Evolutionary conservation across 2,797 vertebrate species (phyloP).

Genomic region (Erithacus rubecula): DNA sequence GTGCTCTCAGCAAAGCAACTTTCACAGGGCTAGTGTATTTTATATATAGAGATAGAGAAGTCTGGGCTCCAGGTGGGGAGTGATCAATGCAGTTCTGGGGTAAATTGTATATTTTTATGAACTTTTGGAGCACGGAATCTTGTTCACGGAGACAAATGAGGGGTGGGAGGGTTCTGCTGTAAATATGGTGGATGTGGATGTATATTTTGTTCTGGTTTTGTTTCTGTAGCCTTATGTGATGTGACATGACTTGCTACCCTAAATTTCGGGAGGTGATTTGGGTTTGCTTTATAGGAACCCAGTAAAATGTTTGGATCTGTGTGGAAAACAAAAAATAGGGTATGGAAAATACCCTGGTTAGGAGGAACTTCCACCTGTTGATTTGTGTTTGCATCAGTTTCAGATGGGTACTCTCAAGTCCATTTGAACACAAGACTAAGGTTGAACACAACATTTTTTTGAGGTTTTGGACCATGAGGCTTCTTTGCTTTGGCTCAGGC

Average conservation of each 20-base stretch:
- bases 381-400: background rate
- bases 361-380: background rate
- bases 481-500: background rate
- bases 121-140: conserved; percentile 57
- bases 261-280: background rate
- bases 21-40: conserved; percentile 69
- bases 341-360: background rate
- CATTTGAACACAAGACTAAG: background rate
- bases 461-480: background rate
- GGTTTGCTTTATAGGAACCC: background rate
- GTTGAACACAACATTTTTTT: background rate
- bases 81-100: conserved; percentile 43
- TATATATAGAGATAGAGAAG: conserved; percentile 49
- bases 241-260: background rate
- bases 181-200: background rate
- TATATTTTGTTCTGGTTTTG: background rate
- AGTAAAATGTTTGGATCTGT: background rate
- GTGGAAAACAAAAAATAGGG: background rate
- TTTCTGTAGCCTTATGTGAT: background rate
- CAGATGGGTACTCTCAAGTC: background rate
- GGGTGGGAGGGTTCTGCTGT: conserved; percentile 48
- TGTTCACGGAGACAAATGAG: background rate
- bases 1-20: conserved; percentile 66
- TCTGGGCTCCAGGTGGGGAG: conserved; percentile 39
- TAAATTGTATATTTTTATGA: conserved; percentile 76